Evolutionary conservation across 2,797 vertebrate species (phyloP).

Genomic region (Smutsia gigantea): DNA sequence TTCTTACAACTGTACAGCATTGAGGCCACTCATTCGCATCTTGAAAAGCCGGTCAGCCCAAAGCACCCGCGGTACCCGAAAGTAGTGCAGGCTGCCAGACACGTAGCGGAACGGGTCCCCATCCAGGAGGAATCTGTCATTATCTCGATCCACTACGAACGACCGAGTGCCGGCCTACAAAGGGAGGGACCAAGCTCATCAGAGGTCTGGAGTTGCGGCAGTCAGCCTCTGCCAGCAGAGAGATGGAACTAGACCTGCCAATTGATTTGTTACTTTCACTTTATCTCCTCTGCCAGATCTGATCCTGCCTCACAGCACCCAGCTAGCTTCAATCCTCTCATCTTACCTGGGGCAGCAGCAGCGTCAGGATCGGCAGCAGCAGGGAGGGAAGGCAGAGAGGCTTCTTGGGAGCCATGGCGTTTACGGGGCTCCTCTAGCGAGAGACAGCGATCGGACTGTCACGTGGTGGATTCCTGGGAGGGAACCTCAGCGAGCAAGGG

Average conservation of each 20-base stretch:
- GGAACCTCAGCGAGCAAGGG: conserved; percentile 54
- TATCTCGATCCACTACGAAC: conserved; percentile 92
- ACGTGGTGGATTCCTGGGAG: conserved; percentile 71
- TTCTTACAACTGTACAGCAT: conserved; percentile 93
- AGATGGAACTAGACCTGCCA: background rate
- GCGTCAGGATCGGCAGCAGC: conserved; percentile 40
- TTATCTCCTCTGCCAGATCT: background rate
- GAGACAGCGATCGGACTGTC: conserved; percentile 20
- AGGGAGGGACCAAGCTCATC: background rate
- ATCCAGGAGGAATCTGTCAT: conserved; percentile 93
- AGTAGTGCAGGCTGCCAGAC: conserved; percentile 97
- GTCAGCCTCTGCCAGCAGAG: background rate
- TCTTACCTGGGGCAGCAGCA: conserved; percentile 64
- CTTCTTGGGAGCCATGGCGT: conserved; percentile 43
- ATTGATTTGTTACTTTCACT: background rate
- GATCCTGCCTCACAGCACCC: background rate
- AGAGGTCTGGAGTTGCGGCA: background rate
- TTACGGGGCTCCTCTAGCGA: background rate
- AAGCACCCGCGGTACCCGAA: conserved; percentile 91
- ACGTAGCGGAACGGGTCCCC: conserved; percentile 93
- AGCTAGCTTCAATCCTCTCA: background rate
- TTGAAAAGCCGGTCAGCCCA: conserved; percentile 96
- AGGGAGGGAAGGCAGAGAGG: background rate
- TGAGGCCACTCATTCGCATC: conserved; percentile 97
- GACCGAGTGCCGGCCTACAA: conserved; percentile 83